These are phyloP conservation scores for Diarsia dahlii DNA, from an alignment of 2,888 invertebrate genomes.

Conservation along the genomic window DNA sequence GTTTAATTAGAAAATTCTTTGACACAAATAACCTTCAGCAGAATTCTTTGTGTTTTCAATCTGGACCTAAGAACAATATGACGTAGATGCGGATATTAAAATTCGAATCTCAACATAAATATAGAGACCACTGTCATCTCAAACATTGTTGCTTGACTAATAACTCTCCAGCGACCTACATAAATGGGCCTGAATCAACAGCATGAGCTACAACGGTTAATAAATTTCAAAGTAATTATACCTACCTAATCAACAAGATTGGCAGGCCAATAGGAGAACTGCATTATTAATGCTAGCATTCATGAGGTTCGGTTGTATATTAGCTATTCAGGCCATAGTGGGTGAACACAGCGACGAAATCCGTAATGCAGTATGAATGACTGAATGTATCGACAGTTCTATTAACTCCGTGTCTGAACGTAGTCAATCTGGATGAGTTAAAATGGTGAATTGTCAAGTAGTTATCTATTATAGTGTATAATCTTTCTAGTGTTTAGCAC, in stretches of 20 bases:
- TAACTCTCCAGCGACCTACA: background rate
- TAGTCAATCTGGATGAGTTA: background rate
- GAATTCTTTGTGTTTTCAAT: conserved; percentile 14
- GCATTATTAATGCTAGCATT: conserved; percentile 18
- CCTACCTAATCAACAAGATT: background rate
- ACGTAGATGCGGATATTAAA: conserved; percentile 17
- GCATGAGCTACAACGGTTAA: background rate
- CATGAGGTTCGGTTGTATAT: conserved; percentile 6
- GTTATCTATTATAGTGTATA: background rate
- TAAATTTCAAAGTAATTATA: background rate
- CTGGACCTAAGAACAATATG: conserved; percentile 9
- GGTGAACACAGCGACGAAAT: background rate
- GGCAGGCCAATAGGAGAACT: conserved; percentile 8
- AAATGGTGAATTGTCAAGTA: conserved; percentile 3
- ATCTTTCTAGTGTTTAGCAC: background rate
- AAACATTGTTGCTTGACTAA: conserved; percentile 1
- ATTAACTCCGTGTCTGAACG: background rate
- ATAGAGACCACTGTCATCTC: background rate
- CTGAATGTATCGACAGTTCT: conserved; percentile 4
- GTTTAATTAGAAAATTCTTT: conserved; percentile 21
- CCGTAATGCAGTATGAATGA: conserved; percentile 9
- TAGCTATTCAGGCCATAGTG: conserved; percentile 15
- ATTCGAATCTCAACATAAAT: conserved; percentile 12
- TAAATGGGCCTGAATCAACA: background rate
- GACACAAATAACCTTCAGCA: background rate